Evolutionary conservation across 2,797 vertebrate genomes (phyloP).

Genomic region (Adrianichthys oophorus): DNA sequence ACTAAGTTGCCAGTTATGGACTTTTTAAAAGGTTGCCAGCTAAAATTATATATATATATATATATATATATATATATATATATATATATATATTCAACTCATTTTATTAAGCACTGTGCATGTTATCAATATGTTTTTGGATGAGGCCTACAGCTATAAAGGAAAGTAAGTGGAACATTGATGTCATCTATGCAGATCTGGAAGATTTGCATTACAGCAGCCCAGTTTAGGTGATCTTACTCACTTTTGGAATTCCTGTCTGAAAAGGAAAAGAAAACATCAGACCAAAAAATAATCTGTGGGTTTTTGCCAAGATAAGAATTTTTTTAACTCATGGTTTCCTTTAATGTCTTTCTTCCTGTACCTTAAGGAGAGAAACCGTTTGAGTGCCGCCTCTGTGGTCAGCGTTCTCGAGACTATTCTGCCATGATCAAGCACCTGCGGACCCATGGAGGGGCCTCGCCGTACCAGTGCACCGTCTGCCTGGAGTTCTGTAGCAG

Average conservation of each 20-base stretch:
- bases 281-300: not conserved
- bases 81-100: no score
- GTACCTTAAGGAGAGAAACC: constrained; percentile 80
- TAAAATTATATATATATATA: no score
- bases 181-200: constrained; percentile 1
- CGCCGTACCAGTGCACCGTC: constrained; percentile 85
- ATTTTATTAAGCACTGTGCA: no score
- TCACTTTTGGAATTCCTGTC: constrained; percentile 1
- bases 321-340: not conserved
- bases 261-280: not conserved
- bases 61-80: no score
- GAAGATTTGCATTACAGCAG: constrained; percentile 11
- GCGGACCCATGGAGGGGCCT: constrained; percentile 83
- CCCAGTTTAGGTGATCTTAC: constrained; percentile 11
- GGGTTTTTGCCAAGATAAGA: not conserved
- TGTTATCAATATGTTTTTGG: not conserved
- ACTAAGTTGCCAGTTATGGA: no score
- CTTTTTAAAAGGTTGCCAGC: no score
- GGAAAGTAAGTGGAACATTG: constrained; percentile 8
- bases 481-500: constrained; percentile 85
- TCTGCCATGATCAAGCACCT: constrained; percentile 92
- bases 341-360: constrained; percentile 14
- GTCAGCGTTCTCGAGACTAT: constrained; percentile 87
- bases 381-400: constrained; percentile 85
- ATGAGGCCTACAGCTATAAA: constrained; percentile 1